Evolutionary conservation across 2,888 invertebrate genomes (phyloP).

Genomic region (Serripes groenlandicus): DNA sequence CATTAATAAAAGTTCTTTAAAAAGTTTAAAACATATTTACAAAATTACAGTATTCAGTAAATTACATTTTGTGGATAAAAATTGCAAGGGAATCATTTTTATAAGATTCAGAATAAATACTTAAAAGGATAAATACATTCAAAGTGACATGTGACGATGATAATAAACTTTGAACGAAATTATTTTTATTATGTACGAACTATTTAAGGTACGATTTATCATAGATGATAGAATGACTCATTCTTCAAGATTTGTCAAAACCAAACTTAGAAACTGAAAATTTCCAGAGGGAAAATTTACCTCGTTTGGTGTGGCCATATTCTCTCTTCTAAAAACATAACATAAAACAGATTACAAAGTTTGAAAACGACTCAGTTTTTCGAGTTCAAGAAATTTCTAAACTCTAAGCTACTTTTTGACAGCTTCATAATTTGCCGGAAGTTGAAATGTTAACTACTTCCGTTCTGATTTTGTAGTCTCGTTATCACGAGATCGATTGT

Average conservation of each 20-base stretch:
- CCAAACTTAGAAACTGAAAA: no score
- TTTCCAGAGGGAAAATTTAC: slow-evolving; percentile 10
- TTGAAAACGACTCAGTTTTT: neutral
- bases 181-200: no score
- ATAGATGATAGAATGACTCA: slow-evolving; percentile 15
- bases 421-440: slow-evolving; percentile 39
- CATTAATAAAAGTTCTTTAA: no score
- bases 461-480: slow-evolving; percentile 49
- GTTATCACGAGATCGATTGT: slow-evolving; percentile 70
- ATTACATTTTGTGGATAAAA: no score
- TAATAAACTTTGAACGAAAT: no score
- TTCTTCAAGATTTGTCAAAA: no score
- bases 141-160: no score
- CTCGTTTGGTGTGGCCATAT: slow-evolving; percentile 57
- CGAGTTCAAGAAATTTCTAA: neutral
- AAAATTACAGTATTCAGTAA: no score
- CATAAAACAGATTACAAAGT: neutral
- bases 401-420: neutral
- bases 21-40: no score
- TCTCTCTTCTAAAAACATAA: slow-evolving; percentile 5
- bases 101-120: no score
- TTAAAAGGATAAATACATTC: no score
- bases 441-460: slow-evolving; percentile 28
- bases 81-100: no score
- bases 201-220: neutral